A percentile compares a stretch with the other conserved stretches of the same genome.
phyloP scores from a whole-genome alignment of 35 echinoderm and acorn worm species.

The Apostichopus japonicus region DNA sequence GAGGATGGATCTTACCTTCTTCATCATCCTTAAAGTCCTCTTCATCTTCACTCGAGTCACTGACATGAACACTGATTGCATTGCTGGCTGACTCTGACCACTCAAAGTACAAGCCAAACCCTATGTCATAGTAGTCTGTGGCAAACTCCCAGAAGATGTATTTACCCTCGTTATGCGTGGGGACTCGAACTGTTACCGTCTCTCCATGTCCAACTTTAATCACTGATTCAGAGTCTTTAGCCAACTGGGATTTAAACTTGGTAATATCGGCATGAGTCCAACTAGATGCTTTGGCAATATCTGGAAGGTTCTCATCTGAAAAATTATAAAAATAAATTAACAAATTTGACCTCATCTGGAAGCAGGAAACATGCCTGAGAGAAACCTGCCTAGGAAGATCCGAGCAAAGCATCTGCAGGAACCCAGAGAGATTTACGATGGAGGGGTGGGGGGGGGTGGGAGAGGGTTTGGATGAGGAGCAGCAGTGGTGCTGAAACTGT shows the following conservation, averaged over 20 bases:
- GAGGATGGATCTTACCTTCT: constrained; percentile 44
- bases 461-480: too few relatives aligned
- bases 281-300: constrained; percentile 88
- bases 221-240: constrained; percentile 84
- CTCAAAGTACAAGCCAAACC: constrained; percentile 99
- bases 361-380: background rate
- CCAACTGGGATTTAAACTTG: constrained; percentile 90
- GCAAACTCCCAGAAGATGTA: constrained; percentile 99
- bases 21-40: constrained; percentile 89
- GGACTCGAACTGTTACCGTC: constrained; percentile 95
- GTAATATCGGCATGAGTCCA: constrained; percentile 86
- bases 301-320: constrained; percentile 73
- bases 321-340: background rate
- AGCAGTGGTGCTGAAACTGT: too few relatives aligned
- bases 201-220: constrained; percentile 93
- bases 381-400: too few relatives aligned
- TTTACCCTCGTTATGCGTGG: constrained; percentile 93
- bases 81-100: constrained; percentile 90
- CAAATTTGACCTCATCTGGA: background rate
- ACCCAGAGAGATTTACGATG: too few relatives aligned
- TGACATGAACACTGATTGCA: constrained; percentile 96
- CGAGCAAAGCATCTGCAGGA: too few relatives aligned
- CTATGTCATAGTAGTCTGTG: constrained; percentile 95
- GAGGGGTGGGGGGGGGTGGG: too few relatives aligned
- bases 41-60: constrained; percentile 94